Evolutionary conservation across 1,140 invertebrate genomes (phyloP).

Genomic region (Pollicipes pollicipes): DNA sequence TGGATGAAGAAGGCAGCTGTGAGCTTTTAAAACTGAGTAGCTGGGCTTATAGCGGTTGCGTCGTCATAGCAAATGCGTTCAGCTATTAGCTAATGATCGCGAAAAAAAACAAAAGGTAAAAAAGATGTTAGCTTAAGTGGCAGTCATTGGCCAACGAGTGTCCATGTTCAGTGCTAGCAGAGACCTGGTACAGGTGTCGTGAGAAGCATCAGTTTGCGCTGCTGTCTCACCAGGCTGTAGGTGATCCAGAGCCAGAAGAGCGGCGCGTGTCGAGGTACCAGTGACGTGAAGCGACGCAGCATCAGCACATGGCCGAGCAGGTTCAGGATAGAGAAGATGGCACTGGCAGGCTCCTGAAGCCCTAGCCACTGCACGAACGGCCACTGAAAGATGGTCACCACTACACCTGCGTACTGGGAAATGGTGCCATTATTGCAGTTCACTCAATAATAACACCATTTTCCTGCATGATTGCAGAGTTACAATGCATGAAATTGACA

Average conservation of each 20-base stretch:
- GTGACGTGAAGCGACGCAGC: slow-evolving; percentile 43
- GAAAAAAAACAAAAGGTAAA: no score
- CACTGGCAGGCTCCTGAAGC: slow-evolving; percentile 86
- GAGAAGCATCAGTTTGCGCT: slow-evolving; percentile 11
- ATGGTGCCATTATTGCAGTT: no score
- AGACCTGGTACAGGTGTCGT: slow-evolving; percentile 7
- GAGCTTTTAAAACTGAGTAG: no score
- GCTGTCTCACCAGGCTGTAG: slow-evolving; percentile 56
- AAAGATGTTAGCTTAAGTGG: no score
- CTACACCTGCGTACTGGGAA: no score
- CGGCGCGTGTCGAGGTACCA: slow-evolving; percentile 42
- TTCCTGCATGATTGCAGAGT: background rate
- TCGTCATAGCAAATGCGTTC: no score
- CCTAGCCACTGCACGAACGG: slow-evolving; percentile 70
- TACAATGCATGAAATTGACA: background rate
- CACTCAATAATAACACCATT: no score
- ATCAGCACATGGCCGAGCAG: slow-evolving; percentile 51
- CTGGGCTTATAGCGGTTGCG: no score
- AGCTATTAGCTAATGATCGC: no score
- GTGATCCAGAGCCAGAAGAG: slow-evolving; percentile 59
- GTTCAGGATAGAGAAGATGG: slow-evolving; percentile 77
- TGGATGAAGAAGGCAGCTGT: no score
- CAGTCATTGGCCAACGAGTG: no score
- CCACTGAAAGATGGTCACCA: slow-evolving; percentile 47
- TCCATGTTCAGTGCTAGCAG: no score